Conservation (phyloP, 1,140 invertebrate genomes). For the Drosophila arawakana region DNA sequence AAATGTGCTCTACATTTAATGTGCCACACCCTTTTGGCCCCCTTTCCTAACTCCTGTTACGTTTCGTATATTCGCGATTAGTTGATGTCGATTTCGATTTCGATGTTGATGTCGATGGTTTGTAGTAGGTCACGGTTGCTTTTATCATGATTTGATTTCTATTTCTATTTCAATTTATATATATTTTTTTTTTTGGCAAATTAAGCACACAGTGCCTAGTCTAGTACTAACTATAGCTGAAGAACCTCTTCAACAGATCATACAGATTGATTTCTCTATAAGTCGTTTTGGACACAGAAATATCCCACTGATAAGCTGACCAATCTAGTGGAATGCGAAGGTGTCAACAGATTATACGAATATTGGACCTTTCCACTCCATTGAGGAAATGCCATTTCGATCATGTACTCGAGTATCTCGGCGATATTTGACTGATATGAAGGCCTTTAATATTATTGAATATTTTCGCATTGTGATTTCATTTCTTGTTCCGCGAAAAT, state of each 20-base stretch:
- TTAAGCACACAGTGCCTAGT: conserved; percentile 8
- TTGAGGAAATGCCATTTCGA: conserved; percentile 34
- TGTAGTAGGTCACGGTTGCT: conserved; percentile 77
- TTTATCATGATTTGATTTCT: conserved; percentile 30
- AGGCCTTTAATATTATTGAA: conserved; percentile 14
- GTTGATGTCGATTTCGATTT: background rate
- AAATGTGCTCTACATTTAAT: conserved; percentile 36
- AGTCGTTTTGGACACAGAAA: background rate
- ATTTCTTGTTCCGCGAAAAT: conserved; percentile 42
- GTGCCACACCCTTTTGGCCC: background rate
- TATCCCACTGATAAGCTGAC: conserved; percentile 12
- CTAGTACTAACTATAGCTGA: background rate
- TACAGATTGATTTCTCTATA: conserved; percentile 29
- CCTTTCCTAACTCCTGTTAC: too few relatives aligned
- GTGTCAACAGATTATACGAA: conserved; percentile 14
- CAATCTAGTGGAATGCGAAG: conserved; percentile 6
- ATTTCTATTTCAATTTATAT: too few relatives aligned
- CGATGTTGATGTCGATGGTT: background rate
- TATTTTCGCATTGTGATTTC: conserved; percentile 64
- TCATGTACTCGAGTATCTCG: conserved; percentile 8
- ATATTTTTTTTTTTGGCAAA: conserved; percentile 8
- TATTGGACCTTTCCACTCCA: conserved; percentile 26
- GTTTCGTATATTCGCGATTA: conserved; percentile 39
- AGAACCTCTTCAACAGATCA: conserved; percentile 17
- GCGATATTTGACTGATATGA: conserved; percentile 60